A percentile compares a stretch with the other conserved stretches of the same genome.
Conservation (phyloP, 2,113 vertebrate genomes). For the Pimephales promelas region DNA sequence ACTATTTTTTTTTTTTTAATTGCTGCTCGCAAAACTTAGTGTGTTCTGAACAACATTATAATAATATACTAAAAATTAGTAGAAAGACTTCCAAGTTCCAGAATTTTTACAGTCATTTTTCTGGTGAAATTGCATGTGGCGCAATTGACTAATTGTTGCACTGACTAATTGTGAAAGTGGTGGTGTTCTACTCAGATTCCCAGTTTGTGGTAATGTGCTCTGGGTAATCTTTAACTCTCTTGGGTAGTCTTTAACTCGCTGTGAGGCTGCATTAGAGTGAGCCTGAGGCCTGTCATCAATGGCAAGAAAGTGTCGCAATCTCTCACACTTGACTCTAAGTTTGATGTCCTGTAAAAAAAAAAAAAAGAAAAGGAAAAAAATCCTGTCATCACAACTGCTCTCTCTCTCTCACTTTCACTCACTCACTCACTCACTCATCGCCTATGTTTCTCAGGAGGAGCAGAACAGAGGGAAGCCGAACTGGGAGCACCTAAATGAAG, state of each 20-base stretch:
- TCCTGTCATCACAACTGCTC: neutral
- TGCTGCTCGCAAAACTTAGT: neutral
- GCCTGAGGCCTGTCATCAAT: slow-evolving; percentile 9
- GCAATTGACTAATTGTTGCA: too few species aligned
- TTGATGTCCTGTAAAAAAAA: neutral
- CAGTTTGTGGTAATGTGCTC: neutral
- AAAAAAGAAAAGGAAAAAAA: too few species aligned
- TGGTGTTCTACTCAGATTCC: neutral
- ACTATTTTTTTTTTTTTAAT: neutral
- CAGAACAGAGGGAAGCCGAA: slow-evolving; percentile 85
- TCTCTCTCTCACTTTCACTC: neutral
- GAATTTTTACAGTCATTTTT: neutral
- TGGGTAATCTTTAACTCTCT: too few species aligned
- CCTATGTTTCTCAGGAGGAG: slow-evolving; percentile 74
- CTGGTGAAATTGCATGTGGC: neutral
- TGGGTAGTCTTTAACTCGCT: too few species aligned
- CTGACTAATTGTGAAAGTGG: neutral
- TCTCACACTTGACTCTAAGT: slow-evolving; percentile 16
- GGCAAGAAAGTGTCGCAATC: slow-evolving; percentile 22
- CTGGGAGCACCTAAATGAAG: slow-evolving; percentile 85
- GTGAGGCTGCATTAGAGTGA: neutral
- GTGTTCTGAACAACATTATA: neutral
- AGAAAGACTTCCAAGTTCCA: neutral
- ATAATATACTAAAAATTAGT: neutral
- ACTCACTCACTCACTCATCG: neutral